Base-by-base conservation (phyloP, 1,140 invertebrate species). In the Rhysida immarginata region DNA sequence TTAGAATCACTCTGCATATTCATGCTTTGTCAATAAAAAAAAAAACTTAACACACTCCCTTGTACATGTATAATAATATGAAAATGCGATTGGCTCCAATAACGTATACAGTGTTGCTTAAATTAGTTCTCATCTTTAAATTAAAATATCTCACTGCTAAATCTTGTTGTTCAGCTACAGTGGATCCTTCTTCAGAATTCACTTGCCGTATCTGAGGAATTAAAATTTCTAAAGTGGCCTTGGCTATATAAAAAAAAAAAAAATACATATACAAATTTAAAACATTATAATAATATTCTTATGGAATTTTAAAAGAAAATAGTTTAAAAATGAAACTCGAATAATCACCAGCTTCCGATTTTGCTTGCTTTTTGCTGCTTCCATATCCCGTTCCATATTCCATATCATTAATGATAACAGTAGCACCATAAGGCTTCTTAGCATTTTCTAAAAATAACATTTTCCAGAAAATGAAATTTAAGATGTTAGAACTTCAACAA, bases 361-460 rank as follows among this genome's bases (percentile, higher is more conserved):
- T 97, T 14, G 93, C 93, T 70, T 87, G 82, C 65, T 95, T 93
- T 67, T 97, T 96, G 69, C 89, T 95, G 52, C 86, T 87, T 2
- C 92, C 92, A 73, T 83, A 87, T 11, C 92, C 92, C 44, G 82
- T 81, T 1, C 92, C 91, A 73, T 96, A 96, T 65, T 89, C 81
- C 71, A 96, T 85, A 59, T 84, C 84, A 63, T 90, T 88, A 48
- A 96, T 94, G 43, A 82, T 82, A 45, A 96, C 89, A 50, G 88
- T 89, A 25, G 92, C 92, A 53, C 88, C 84, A 72, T 96, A 96
- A 1, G 93, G 93, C 0, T 83, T 90, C 11, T 86, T 81, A 2
- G 91, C 85, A 75, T 95, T 95, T 73, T 96, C 90, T 84, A 35
- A 35, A 16, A 62, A 20, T 68, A 61, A 51, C 42, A 43, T 54